Evolutionary conservation across 92 coral and sea anemone species (phyloP).

Genomic region (Palythoa grandis): DNA sequence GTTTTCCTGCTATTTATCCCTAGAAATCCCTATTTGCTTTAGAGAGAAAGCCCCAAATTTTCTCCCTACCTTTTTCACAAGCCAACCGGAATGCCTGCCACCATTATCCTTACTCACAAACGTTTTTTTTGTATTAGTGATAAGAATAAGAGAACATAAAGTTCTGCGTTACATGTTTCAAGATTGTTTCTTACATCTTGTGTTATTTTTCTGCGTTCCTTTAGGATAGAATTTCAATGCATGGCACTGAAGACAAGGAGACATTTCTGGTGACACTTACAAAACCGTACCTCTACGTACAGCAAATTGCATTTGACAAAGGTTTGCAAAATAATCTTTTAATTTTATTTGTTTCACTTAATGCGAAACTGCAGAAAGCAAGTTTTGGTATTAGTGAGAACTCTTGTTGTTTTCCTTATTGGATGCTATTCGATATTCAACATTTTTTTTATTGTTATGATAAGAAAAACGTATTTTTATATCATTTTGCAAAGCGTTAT

Average conservation of each 20-base stretch:
- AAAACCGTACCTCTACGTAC: slow-evolving; percentile 91
- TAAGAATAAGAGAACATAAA: not conserved
- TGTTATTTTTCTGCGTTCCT: not conserved
- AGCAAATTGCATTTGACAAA: slow-evolving; percentile 97
- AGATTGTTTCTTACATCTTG: not conserved
- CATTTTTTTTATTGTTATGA: too few species aligned
- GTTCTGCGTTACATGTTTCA: not conserved
- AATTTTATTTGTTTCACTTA: not conserved
- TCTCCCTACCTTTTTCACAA: too few species aligned
- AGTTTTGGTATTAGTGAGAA: not conserved
- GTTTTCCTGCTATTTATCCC: too few species aligned
- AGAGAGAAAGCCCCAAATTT: too few species aligned
- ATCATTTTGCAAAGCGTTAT: too few species aligned
- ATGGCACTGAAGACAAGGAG: slow-evolving; percentile 95
- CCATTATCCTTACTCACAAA: too few species aligned
- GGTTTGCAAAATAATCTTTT: slow-evolving; percentile 50
- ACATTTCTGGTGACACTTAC: slow-evolving; percentile 90
- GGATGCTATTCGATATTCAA: too few species aligned
- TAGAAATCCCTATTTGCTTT: too few species aligned
- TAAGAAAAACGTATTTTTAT: too few species aligned
- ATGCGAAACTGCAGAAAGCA: not conserved
- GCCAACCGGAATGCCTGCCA: too few species aligned
- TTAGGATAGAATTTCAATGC: slow-evolving; percentile 78
- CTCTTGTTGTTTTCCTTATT: too few species aligned
- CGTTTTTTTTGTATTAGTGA: too few species aligned